These are phyloP conservation scores for Hipparchia sbordonii DNA, from an alignment of 2,888 invertebrate species.

Conservation along the genomic window DNA sequence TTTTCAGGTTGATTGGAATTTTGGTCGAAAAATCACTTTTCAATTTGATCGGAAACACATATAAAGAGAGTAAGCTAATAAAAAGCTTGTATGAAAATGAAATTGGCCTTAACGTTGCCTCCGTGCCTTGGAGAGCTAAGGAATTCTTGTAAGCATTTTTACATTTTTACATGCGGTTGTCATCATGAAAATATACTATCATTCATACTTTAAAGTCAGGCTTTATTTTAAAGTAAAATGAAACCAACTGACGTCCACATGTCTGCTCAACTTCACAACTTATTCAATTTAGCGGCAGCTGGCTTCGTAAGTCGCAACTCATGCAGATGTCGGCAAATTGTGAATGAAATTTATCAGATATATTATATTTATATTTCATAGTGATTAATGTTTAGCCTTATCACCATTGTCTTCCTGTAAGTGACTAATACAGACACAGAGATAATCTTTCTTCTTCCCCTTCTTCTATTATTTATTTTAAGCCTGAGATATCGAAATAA, in stretches of 20 bases:
- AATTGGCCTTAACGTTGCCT: neutral
- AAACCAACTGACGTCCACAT: slow-evolving; percentile 26
- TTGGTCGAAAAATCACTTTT: no score
- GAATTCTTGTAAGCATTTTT: neutral
- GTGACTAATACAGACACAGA: no score
- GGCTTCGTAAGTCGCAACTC: slow-evolving; percentile 27
- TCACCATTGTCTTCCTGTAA: no score
- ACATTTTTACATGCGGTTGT: neutral
- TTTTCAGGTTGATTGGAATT: no score
- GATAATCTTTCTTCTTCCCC: no score
- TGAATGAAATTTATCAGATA: slow-evolving; percentile 19
- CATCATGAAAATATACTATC: neutral
- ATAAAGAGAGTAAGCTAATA: no score
- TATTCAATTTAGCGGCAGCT: slow-evolving; percentile 33
- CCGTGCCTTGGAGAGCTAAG: neutral
- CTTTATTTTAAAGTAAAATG: slow-evolving; percentile 24
- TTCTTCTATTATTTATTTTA: no score
- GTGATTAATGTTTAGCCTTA: neutral
- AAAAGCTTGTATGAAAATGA: no score
- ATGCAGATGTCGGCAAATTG: slow-evolving; percentile 23
- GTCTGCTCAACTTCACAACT: slow-evolving; percentile 30
- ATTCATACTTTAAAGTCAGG: slow-evolving; percentile 6
- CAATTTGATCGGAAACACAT: no score
- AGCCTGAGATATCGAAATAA: no score
- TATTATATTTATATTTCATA: neutral